Conservation (phyloP, 2,113 vertebrate genomes). For the Cyrtonyx montezumae region DNA sequence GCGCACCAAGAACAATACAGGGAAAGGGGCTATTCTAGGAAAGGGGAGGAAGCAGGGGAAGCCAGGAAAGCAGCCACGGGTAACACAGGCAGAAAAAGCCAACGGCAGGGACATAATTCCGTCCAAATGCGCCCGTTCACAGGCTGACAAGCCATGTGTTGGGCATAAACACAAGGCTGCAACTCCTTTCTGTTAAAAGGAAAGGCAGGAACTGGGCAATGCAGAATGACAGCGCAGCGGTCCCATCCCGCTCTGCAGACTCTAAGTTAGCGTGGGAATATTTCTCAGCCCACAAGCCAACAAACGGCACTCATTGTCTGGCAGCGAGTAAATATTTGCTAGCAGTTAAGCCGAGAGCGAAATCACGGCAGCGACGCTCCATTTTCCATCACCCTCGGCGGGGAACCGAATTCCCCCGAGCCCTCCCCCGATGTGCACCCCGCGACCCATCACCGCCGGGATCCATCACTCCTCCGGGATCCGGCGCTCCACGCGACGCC, state of each 20-base stretch:
- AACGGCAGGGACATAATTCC: not conserved
- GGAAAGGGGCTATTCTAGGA: conserved; percentile 56
- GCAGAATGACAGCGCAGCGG: fast-evolving
- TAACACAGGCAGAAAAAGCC: conserved; percentile 58
- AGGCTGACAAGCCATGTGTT: not conserved
- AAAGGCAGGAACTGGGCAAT: too few species aligned
- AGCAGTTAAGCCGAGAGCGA: not conserved
- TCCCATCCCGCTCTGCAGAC: not conserved
- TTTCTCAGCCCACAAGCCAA: fast-evolving
- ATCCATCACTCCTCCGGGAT: not conserved
- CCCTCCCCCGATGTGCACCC: not conserved
- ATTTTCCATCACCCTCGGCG: fast-evolving
- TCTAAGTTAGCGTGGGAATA: not conserved
- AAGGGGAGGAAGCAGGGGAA: conserved; percentile 28
- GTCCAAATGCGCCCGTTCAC: fast-evolving
- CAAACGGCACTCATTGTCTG: not conserved
- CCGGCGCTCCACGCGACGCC: too few species aligned
- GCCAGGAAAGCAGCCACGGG: conserved; percentile 30
- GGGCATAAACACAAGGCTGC: not conserved
- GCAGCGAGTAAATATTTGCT: too few species aligned
- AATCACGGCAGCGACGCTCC: not conserved
- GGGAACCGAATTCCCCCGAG: not conserved
- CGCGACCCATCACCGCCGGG: not conserved
- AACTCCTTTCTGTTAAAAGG: not conserved
- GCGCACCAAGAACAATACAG: conserved; percentile 57